Base-by-base conservation (phyloP, 2,797 vertebrate species). In the Lithobates pipiens region DNA sequence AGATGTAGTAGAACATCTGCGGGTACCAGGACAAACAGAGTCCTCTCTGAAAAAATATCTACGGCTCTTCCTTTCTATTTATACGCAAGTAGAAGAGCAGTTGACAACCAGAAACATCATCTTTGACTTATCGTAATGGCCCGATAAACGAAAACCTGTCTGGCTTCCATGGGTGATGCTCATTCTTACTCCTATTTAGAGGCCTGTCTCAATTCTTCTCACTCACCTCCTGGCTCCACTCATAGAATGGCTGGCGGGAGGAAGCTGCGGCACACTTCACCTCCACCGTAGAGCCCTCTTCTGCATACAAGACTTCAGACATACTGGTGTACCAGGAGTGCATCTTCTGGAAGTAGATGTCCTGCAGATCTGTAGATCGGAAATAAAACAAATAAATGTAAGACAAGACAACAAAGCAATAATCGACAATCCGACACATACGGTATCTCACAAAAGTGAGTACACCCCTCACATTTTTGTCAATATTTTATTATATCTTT, bases 181-280 rank as follows among this genome's bases (percentile, higher is more conserved):
- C 18, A 23, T 61, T 5, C 16, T 1, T 61, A 18, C 10, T 61
- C 54, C 0, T 57, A 57, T 5, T 61, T 61, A 2, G 15, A 54
- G 16, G 54, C 54, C 16, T 57, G 18, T 9, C 6, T 9, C 21
- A 36, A 36, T 16, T 42, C 0, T 5, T 3, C 8, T 5, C 27
- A 34, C 90, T 93, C 90, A 96, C 95, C 91, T 95, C 91, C 88
- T 93, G 94, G 25, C 76, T 85, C 96, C 95, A 96, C 86, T 27
- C 91, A 88, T 93, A 95, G 32, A 15, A 61, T 0, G 94, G 94
- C 27, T 91, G 70, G 88, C 94, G 92, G 0, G 95, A 95, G 2
- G 95, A 90, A 0, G 89, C 90, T 29, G 92, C 88, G 0, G 90
- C 90, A 76, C 96, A 96, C 23, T 91, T 91, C 80, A 96, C 86